Evolutionary conservation across 1,140 invertebrate genomes (phyloP).

Genomic region (Andrena cerasifolii): DNA sequence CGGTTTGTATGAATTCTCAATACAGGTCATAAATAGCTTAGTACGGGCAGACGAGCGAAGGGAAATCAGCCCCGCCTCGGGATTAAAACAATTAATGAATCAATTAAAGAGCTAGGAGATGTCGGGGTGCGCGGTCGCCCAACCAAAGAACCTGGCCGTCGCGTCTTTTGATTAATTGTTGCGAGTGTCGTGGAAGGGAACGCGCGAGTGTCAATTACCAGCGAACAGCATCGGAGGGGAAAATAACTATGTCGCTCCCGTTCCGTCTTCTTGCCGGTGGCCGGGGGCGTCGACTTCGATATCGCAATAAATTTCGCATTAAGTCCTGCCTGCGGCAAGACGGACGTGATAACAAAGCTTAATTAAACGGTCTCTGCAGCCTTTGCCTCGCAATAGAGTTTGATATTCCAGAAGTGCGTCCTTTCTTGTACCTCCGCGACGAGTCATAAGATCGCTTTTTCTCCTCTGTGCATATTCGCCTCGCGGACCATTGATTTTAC

Average conservation of each 20-base stretch:
- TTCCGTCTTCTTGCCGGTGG: background rate
- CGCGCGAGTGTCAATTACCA: conserved; percentile 13
- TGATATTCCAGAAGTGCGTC: background rate
- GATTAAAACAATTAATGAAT: conserved; percentile 34
- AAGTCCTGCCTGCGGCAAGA: background rate
- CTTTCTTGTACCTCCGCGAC: background rate
- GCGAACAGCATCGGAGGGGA: background rate
- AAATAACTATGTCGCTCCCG: background rate
- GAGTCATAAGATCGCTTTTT: conserved; percentile 4
- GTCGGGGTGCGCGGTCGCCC: background rate
- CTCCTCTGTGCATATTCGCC: too few species aligned
- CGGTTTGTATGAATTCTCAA: conserved; percentile 60
- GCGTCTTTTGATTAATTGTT: conserved; percentile 4
- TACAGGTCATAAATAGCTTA: background rate
- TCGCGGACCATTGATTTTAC: background rate
- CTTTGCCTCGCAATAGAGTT: background rate
- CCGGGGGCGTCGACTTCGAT: background rate
- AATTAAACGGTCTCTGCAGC: background rate
- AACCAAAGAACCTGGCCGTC: background rate
- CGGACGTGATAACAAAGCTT: conserved; percentile 18
- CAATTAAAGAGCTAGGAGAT: conserved; percentile 21
- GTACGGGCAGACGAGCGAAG: background rate
- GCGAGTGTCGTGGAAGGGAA: background rate
- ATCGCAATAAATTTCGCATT: conserved; percentile 22
- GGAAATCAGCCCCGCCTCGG: background rate